Evolutionary conservation across 2,797 vertebrate genomes (phyloP).

Genomic region (Cossypha caffra): DNA sequence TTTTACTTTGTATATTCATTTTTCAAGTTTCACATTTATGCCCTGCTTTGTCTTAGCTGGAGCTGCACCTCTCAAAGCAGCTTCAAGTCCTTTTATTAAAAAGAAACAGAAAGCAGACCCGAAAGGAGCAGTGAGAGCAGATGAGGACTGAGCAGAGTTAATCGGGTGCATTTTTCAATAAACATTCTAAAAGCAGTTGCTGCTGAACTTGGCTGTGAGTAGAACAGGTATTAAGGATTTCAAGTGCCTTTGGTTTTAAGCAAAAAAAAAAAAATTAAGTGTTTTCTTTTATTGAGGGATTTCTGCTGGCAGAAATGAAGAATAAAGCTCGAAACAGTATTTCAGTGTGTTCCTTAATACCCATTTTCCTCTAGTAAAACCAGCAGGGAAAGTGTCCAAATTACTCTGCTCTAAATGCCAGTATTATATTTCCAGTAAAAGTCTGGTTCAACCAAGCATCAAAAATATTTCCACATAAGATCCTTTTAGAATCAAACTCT

Average conservation of each 20-base stretch:
- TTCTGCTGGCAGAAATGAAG: conserved; percentile 52
- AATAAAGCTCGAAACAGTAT: conserved; percentile 71
- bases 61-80: neutral
- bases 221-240: conserved; percentile 15
- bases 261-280: neutral
- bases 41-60: neutral
- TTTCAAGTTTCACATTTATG: neutral
- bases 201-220: neutral
- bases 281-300: conserved; percentile 54
- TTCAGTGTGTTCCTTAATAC: conserved; percentile 75
- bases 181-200: neutral
- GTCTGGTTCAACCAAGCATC: conserved; percentile 22
- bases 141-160: neutral
- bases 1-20: neutral
- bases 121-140: neutral
- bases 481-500: neutral
- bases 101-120: neutral
- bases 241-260: conserved; percentile 16
- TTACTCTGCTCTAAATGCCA: conserved; percentile 73
- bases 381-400: conserved; percentile 80
- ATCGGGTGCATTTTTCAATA: neutral
- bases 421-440: conserved; percentile 53
- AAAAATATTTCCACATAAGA: conserved; percentile 50
- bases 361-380: conserved; percentile 76
- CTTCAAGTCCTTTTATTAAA: neutral